Base-by-base conservation (phyloP, 2,888 invertebrate species). In the Elegia similella region DNA sequence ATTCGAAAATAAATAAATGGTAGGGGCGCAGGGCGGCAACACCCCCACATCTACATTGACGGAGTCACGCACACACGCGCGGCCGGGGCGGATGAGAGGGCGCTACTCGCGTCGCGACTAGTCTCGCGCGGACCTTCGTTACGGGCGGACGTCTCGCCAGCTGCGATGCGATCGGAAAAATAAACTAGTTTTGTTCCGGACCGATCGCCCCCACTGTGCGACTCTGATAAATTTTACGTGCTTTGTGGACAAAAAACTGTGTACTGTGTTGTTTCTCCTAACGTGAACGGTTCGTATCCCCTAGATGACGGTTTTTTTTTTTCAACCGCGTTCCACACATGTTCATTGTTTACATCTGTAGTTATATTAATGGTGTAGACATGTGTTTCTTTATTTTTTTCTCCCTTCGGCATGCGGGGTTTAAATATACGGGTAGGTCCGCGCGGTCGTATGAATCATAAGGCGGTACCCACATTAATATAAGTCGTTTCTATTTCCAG, bases 401-500 rank as follows among this genome's bases (percentile, higher is more conserved):
- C 74, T 75, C 77, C 80, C 76, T 74, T 55, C 75, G 73, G 74
- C 75, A 68, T 67, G 67, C 69, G 74, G 75, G 80, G 78, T 76
- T 82, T 81, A 82, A 84, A 82, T 82, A 82, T 77, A 73, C 78
- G 78, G 75, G 79, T 83, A 78, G 48, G 80, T 79, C 75, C 69
- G 71, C 70, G 74, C 71, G 77, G 59, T 54, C 62, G 63, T 79
- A 81, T 84, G 82, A 84, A 74, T 83, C 83, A 84, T 79, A 75
- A 72, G 73, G 80, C 82, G 79, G 80, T 80, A 82, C 79, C 78
- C 78, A 78, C 82, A 87, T 83, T 88, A 77, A 86, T 56, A 86
- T 84, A 77, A 83, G 84, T 76, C 84, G 82, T 85, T 88, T 90
- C 87, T 90, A 86, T 91, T 90, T 90, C 80, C 89, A 89, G 90